Base-by-base conservation (phyloP, 2,888 invertebrate species). In the Plebejus argus region DNA sequence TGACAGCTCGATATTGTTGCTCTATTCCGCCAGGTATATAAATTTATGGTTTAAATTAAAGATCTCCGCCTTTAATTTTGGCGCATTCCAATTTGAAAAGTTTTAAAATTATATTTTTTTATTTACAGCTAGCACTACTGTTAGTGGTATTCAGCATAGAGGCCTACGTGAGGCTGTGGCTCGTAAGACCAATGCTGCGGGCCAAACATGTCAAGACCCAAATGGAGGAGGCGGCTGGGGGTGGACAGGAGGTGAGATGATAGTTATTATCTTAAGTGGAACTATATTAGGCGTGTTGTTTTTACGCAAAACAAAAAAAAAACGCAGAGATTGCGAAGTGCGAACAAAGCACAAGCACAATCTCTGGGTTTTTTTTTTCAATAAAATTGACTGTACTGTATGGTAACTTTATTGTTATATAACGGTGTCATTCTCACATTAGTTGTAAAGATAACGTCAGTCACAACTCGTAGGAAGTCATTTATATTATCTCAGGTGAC, bases 161-260 rank as follows among this genome's bases (percentile, higher is more conserved):
- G 86, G 93, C 97, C 76, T 91, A 96, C 81, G 96, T 97, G 78
- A 96, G 97, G n/a, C 90, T 98, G 53, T 96, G 97, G 84, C 89
- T 98, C 79, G 96, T 97, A 75, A 96, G 96, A 12, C 96, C 97
- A 15, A 95, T 98, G 86, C 91, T 98, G 61, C 93, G 94, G 56
- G 94, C 97, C 80, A 97, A 98, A 89, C 95, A 95, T 79, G 94
- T 95, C 83, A 98, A 98, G 86, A 97, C 96, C 20, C 95, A 95
- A 81, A 95, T 97, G 86, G 98, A 98, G 87, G 95, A 95, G 76
- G 95, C 96, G 0, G 96, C 96, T 4, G 97, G 97, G 35, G 95
- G 97, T 76, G 98, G 98, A 0, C 95, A 96, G 84, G 98, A 98
- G 93, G 93, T 93, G 78, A 89, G 86, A 83, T 90, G 58, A 58